Evolutionary conservation across 2,113 vertebrate species (phyloP).

Genomic region (Ibidorhyncha struthersii): DNA sequence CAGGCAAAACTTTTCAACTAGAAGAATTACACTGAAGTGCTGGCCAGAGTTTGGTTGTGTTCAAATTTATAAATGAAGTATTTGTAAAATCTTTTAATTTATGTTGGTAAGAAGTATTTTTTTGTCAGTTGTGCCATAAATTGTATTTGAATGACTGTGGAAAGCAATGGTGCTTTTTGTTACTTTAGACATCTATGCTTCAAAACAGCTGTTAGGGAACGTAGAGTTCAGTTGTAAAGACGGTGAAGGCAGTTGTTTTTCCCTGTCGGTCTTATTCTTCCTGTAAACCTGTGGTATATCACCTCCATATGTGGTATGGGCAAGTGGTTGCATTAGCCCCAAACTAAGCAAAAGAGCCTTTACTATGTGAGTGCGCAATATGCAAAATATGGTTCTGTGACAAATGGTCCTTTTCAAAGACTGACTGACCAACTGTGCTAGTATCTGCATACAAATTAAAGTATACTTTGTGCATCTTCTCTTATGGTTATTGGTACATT

Average conservation of each 20-base stretch:
- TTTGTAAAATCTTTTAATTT: background rate
- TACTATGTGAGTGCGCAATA: fast-evolving
- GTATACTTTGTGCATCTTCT: background rate
- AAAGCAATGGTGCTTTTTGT: background rate
- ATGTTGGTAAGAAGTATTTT: background rate
- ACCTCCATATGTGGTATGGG: fast-evolving
- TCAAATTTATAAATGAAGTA: background rate
- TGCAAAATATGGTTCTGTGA: fast-evolving
- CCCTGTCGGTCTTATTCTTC: background rate
- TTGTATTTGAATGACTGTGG: background rate
- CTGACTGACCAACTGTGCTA: background rate
- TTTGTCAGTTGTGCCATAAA: background rate
- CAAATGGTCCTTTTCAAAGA: background rate
- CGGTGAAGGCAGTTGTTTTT: fast-evolving
- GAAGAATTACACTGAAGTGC: background rate
- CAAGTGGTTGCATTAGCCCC: background rate
- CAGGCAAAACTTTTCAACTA: background rate
- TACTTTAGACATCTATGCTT: background rate
- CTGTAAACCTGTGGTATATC: background rate
- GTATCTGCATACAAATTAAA: too few relatives aligned
- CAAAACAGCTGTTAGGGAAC: background rate
- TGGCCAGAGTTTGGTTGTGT: background rate
- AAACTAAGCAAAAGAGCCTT: background rate
- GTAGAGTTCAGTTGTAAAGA: background rate
- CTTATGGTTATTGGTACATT: fast-evolving